phyloP scores from a whole-genome alignment of 2,113 vertebrate species.

The Galbula dea region DNA sequence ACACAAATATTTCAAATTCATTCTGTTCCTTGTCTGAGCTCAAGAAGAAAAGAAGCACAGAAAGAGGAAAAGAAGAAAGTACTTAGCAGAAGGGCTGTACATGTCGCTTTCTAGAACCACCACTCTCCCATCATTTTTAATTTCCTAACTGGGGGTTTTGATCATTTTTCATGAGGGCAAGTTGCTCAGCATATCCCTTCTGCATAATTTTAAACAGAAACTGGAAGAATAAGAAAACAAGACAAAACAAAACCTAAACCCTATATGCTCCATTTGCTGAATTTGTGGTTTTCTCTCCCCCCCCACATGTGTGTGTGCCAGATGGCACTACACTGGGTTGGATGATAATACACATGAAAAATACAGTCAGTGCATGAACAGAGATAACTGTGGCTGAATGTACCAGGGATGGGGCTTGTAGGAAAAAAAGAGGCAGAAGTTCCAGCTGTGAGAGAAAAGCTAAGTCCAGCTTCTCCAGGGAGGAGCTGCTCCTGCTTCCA shows the following conservation, averaged over 20 bases:
- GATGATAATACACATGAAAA: slow-evolving; percentile 50
- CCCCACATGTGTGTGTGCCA: not conserved
- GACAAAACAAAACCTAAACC: not conserved
- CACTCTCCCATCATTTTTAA: not conserved
- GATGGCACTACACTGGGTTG: not conserved
- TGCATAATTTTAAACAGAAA: not conserved
- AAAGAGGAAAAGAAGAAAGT: not conserved
- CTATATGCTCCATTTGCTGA: slow-evolving; percentile 20
- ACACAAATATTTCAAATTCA: not conserved
- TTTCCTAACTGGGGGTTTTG: not conserved
- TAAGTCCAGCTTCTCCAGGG: not conserved
- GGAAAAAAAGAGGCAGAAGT: not conserved
- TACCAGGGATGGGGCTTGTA: not conserved
- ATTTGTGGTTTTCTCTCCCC: slow-evolving; percentile 23
- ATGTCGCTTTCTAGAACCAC: not conserved
- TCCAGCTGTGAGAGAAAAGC: not conserved
- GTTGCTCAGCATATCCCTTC: not conserved
- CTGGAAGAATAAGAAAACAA: not conserved
- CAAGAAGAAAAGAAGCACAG: not conserved
- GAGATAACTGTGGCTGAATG: slow-evolving; percentile 21
- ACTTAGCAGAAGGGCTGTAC: not conserved
- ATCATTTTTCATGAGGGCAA: not conserved
- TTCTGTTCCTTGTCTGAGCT: not conserved
- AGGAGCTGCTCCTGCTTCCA: not conserved
- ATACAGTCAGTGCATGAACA: not conserved